phyloP scores from a whole-genome alignment of 2,797 vertebrate species.

The Semaprochilodus insignis region DNA sequence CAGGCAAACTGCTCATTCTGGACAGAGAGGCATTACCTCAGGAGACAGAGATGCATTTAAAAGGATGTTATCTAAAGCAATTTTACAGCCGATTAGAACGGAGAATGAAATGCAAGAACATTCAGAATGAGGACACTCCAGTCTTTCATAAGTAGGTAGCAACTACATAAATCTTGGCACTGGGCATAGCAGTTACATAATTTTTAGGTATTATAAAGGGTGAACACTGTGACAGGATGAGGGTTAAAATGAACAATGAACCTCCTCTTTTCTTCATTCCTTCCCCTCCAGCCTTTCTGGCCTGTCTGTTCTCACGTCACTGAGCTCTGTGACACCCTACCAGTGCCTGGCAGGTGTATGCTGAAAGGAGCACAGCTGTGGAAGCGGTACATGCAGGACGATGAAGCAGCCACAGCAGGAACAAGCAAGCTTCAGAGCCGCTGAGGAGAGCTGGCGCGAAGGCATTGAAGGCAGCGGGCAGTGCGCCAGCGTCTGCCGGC shows the following conservation, averaged over 20 bases:
- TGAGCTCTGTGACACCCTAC: slow-evolving; percentile 80
- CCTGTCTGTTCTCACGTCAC: slow-evolving; percentile 77
- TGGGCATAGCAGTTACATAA: slow-evolving; percentile 21
- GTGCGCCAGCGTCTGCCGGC: slow-evolving; percentile 88
- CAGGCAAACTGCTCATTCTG: slow-evolving; percentile 38
- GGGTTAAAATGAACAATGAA: slow-evolving; percentile 34
- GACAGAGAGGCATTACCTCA: slow-evolving; percentile 19
- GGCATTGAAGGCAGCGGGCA: slow-evolving; percentile 84
- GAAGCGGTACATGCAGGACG: slow-evolving; percentile 65
- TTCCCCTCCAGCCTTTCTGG: slow-evolving; percentile 63
- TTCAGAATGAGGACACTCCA: background rate
- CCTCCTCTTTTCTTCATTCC: slow-evolving; percentile 6
- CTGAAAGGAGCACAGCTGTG: slow-evolving; percentile 84
- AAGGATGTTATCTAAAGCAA: slow-evolving; percentile 51
- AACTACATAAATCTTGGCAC: slow-evolving; percentile 26
- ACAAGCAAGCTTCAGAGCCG: slow-evolving; percentile 79
- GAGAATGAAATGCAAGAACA: slow-evolving; percentile 11
- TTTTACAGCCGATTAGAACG: slow-evolving; percentile 48
- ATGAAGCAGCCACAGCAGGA: slow-evolving; percentile 75
- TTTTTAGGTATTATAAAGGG: slow-evolving; percentile 12
- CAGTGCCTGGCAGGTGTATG: slow-evolving; percentile 78
- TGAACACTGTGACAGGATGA: slow-evolving; percentile 21
- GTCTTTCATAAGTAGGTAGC: background rate
- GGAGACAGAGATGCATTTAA: slow-evolving; percentile 35
- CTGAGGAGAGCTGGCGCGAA: slow-evolving; percentile 84